These are phyloP conservation scores for Synanthedon formicaeformis DNA, from an alignment of 2,888 invertebrate species.

Conservation along the genomic window DNA sequence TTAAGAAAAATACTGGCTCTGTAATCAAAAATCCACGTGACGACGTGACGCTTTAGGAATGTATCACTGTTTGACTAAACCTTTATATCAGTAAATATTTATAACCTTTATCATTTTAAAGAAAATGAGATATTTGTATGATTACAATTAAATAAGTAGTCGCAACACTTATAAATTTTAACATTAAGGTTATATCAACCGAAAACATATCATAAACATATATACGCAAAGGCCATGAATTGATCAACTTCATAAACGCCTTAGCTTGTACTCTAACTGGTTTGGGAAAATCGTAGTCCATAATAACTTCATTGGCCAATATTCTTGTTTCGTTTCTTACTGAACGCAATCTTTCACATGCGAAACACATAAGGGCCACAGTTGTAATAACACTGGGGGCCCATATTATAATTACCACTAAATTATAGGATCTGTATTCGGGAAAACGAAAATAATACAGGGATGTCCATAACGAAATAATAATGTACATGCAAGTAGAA, in stretches of 20 bases:
- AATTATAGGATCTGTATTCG: not conserved
- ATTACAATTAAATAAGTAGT: conserved; percentile 50
- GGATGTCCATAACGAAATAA: conserved; percentile 5
- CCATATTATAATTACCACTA: conserved; percentile 4
- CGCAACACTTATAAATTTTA: conserved; percentile 46
- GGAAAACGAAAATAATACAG: conserved; percentile 2
- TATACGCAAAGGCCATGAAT: conserved; percentile 17
- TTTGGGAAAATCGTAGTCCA: conserved; percentile 6
- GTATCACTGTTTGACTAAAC: too few species aligned
- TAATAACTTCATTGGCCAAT: conserved; percentile 7
- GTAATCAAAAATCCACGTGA: too few species aligned
- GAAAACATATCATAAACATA: conserved; percentile 42
- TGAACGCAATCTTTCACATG: conserved; percentile 4
- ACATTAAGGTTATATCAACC: conserved; percentile 41
- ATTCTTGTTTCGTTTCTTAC: conserved; percentile 5
- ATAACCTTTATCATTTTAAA: conserved; percentile 11
- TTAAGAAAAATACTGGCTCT: too few species aligned
- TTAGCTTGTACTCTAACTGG: conserved; percentile 6
- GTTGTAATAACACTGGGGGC: conserved; percentile 1
- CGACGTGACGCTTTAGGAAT: too few species aligned
- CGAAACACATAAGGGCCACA: conserved; percentile 3
- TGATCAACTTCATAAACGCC: conserved; percentile 7
- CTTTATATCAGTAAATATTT: too few species aligned
- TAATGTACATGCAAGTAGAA: conserved; percentile 4
- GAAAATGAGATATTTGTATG: conserved; percentile 41